Conservation (phyloP, 1,140 invertebrate species). For the Bombus confusus region DNA sequence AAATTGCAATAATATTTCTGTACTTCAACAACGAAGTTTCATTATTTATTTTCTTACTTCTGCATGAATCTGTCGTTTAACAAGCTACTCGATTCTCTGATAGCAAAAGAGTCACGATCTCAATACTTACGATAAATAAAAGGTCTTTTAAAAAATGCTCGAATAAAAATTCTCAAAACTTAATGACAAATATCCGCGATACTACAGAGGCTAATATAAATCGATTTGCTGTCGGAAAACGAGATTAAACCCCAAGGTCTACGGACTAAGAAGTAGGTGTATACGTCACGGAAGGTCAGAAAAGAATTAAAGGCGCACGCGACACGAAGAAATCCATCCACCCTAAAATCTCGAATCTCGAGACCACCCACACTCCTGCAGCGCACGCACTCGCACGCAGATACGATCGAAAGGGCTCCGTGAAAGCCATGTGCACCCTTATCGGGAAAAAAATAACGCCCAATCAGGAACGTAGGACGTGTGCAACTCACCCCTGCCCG, state of each 20-base stretch:
- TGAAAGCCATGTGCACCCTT: slow-evolving; percentile 76
- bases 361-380: slow-evolving; percentile 52
- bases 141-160: background rate
- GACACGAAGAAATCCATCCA: slow-evolving; percentile 36
- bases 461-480: slow-evolving; percentile 78
- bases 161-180: background rate
- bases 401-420: slow-evolving; percentile 51
- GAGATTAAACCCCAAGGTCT: background rate
- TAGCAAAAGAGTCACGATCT: background rate
- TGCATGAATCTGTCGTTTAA: too few species aligned
- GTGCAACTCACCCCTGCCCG: slow-evolving; percentile 70
- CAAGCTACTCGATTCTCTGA: too few species aligned
- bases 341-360: slow-evolving; percentile 27
- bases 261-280: background rate
- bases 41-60: background rate
- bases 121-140: background rate
- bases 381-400: slow-evolving; percentile 25
- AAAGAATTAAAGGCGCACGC: slow-evolving; percentile 42
- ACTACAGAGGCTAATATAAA: background rate
- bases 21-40: too few species aligned
- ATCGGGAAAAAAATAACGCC: slow-evolving; percentile 80
- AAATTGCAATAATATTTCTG: background rate
- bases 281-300: background rate
- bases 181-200: too few species aligned
- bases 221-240: background rate